Evolutionary conservation across 35 echinoderm and acorn worm species (phyloP).

Genomic region (Acanthaster planci): DNA sequence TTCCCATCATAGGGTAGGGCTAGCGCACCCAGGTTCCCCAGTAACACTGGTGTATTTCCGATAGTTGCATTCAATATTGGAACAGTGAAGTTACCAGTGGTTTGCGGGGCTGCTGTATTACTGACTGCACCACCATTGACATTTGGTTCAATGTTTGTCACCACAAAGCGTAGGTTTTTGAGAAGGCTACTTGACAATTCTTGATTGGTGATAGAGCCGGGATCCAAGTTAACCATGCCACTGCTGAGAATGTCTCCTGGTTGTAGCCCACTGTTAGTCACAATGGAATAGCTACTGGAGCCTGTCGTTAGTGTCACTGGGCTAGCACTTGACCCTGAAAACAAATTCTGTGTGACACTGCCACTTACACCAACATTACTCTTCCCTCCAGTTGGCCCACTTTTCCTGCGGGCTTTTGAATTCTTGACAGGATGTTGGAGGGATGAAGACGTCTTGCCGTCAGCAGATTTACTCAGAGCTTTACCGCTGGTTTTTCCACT

Average conservation of each 20-base stretch:
- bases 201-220: conserved; percentile 25
- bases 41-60: conserved; percentile 56
- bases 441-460: neutral
- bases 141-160: conserved; percentile 85
- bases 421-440: conserved; percentile 30
- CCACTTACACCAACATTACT: conserved; percentile 27
- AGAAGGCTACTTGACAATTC: conserved; percentile 60
- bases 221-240: conserved; percentile 60
- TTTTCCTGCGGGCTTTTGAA: conserved; percentile 82
- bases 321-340: conserved; percentile 54
- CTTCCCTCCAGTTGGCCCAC: conserved; percentile 28
- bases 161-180: conserved; percentile 84
- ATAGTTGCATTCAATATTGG: conserved; percentile 73
- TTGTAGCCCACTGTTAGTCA: conserved; percentile 78
- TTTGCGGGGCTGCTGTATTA: conserved; percentile 10
- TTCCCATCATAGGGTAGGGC: conserved; percentile 82
- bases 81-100: conserved; percentile 50
- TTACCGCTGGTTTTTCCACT: neutral
- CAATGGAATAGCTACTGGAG: conserved; percentile 39
- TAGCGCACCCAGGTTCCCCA: conserved; percentile 73
- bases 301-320: conserved; percentile 41
- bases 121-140: conserved; percentile 56
- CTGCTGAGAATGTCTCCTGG: conserved; percentile 55
- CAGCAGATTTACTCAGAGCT: neutral
- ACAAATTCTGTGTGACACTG: conserved; percentile 61